Percentiles rank a stretch among this genome's conserved stretches.
Conservation (phyloP, 2,113 vertebrate species). For the Toxotes chatareus region DNA sequence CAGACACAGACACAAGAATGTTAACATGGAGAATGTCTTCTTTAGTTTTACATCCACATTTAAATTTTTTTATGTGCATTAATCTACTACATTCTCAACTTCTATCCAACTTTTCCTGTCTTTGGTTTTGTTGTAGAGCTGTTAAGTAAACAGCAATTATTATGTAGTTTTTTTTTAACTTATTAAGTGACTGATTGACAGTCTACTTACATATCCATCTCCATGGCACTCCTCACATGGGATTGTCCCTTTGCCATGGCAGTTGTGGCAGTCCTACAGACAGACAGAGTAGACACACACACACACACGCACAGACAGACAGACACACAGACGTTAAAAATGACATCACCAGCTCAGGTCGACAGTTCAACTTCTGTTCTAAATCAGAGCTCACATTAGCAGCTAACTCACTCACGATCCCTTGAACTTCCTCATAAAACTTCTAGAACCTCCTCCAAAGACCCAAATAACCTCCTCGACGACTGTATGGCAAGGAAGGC, state of each 20-base stretch:
- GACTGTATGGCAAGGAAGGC: not conserved
- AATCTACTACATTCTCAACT: not conserved
- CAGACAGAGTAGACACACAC: constrained; percentile 7
- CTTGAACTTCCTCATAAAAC: not conserved
- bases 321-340: constrained; percentile 8
- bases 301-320: constrained; percentile 12
- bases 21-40: not conserved
- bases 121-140: not conserved
- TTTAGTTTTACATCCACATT: not conserved
- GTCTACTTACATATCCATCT: constrained; percentile 69
- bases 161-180: not conserved
- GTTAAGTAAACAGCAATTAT: not conserved
- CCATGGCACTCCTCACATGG: constrained; percentile 70
- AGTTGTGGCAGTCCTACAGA: constrained; percentile 75
- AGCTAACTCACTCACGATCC: not conserved
- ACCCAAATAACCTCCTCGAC: too few relatives aligned
- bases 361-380: not conserved
- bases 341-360: constrained; percentile 4
- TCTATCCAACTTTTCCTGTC: not conserved
- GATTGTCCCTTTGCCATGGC: constrained; percentile 59
- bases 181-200: not conserved
- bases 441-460: not conserved
- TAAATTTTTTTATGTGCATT: not conserved
- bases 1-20: not conserved
- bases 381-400: not conserved